Conservation (phyloP, 2,888 invertebrate species). For the Drosophila fulvimacula region DNA sequence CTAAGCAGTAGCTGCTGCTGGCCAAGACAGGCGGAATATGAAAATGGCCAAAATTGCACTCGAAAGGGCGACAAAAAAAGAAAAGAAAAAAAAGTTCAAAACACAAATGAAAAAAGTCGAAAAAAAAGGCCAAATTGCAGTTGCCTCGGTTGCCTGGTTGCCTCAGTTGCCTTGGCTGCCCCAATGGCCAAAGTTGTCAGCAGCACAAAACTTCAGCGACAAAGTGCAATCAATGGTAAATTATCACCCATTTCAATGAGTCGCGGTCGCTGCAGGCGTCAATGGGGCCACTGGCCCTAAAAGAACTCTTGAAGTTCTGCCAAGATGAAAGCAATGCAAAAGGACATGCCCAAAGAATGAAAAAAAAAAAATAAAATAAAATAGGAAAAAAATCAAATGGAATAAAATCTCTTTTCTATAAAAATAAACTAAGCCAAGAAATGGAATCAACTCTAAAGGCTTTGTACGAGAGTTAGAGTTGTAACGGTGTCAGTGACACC, state of each 20-base stretch:
- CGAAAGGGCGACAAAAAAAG: slow-evolving; percentile 11
- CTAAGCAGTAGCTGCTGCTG: slow-evolving; percentile 22
- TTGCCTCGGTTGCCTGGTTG: slow-evolving; percentile 42
- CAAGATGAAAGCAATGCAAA: slow-evolving; percentile 26
- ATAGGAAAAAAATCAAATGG: neutral
- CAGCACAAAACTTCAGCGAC: slow-evolving; percentile 75
- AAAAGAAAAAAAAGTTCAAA: slow-evolving; percentile 6
- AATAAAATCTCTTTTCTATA: neutral
- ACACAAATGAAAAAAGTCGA: neutral
- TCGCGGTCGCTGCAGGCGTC: slow-evolving; percentile 61
- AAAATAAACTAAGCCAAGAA: slow-evolving; percentile 22
- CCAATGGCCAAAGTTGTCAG: slow-evolving; percentile 68
- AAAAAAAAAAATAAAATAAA: neutral
- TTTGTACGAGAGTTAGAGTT: slow-evolving; percentile 33
- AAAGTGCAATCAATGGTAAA: slow-evolving; percentile 79
- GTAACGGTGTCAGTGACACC: slow-evolving; percentile 48
- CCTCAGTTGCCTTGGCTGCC: neutral
- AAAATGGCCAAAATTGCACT: slow-evolving; percentile 64
- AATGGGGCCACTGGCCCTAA: slow-evolving; percentile 53
- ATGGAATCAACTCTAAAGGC: slow-evolving; percentile 23
- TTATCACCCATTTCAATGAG: slow-evolving; percentile 80
- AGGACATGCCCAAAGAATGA: neutral
- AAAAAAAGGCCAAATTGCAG: slow-evolving; percentile 61
- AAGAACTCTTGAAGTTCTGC: slow-evolving; percentile 47
- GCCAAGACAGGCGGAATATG: slow-evolving; percentile 45